Evolutionary conservation across 1,140 invertebrate species (phyloP).

Genomic region (Drosophila kepulauana): DNA sequence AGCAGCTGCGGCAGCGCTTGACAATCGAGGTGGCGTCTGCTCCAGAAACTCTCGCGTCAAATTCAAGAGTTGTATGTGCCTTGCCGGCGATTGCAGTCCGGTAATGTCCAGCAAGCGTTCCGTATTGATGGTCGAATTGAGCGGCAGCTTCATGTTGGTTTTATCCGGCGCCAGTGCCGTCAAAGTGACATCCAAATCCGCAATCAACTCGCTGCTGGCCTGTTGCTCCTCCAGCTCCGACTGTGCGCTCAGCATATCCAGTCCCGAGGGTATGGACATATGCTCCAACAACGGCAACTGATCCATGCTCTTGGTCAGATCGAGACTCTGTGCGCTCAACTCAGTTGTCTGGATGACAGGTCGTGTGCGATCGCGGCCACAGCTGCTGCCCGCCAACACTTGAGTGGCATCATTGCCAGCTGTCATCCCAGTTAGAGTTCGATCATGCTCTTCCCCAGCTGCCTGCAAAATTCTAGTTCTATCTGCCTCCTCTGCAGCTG

Average conservation of each 20-base stretch:
- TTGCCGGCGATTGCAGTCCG: slow-evolving; percentile 50
- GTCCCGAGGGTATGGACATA: slow-evolving; percentile 71
- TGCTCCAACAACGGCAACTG: slow-evolving; percentile 73
- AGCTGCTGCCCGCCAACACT: neutral
- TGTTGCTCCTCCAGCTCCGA: slow-evolving; percentile 39
- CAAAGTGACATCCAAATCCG: slow-evolving; percentile 66
- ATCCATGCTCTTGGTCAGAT: slow-evolving; percentile 65
- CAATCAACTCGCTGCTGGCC: neutral
- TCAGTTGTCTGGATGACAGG: slow-evolving; percentile 27
- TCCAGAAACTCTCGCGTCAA: slow-evolving; percentile 66
- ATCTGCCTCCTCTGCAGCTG: neutral
- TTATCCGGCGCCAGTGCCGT: slow-evolving; percentile 70
- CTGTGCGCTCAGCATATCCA: slow-evolving; percentile 42
- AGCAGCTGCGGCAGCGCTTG: neutral
- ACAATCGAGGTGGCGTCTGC: slow-evolving; percentile 26
- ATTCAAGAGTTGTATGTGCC: slow-evolving; percentile 70
- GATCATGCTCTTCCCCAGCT: slow-evolving; percentile 3
- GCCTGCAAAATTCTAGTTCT: too few species aligned
- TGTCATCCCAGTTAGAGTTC: neutral
- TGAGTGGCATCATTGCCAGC: slow-evolving; percentile 45
- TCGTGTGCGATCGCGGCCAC: slow-evolving; percentile 32
- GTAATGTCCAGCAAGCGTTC: slow-evolving; percentile 71
- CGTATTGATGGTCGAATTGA: slow-evolving; percentile 78
- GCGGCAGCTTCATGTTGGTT: slow-evolving; percentile 71
- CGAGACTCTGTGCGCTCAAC: slow-evolving; percentile 26